Evolutionary conservation across 2,888 invertebrate genomes (phyloP).

Genomic region (Phaedon cochleariae): DNA sequence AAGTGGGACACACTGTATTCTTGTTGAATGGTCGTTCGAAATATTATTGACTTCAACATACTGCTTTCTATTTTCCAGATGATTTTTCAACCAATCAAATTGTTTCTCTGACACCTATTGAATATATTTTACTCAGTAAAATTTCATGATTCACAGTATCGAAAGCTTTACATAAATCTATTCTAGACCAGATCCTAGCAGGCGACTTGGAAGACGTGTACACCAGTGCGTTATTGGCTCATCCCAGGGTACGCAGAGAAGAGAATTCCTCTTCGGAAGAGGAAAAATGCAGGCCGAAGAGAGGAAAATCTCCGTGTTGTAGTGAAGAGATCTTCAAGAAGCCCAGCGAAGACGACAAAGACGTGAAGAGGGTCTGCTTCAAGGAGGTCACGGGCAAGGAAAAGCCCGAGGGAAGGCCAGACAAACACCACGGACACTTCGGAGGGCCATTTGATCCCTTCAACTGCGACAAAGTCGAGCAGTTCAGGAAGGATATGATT

Average conservation of each 20-base stretch:
- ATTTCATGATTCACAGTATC: too few relatives aligned
- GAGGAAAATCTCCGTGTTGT: conserved; percentile 52
- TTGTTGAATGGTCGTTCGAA: too few relatives aligned
- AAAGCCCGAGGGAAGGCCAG: conserved; percentile 34
- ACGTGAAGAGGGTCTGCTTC: conserved; percentile 53
- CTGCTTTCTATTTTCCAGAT: too few relatives aligned
- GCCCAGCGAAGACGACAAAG: conserved; percentile 50
- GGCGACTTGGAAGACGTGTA: conserved; percentile 51
- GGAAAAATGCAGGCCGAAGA: conserved; percentile 51
- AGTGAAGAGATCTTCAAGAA: conserved; percentile 51
- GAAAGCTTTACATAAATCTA: neutral
- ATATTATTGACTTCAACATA: too few relatives aligned
- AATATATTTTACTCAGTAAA: too few relatives aligned
- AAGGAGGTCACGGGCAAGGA: conserved; percentile 53
- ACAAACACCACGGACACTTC: conserved; percentile 26
- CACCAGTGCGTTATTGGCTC: conserved; percentile 17
- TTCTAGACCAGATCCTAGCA: conserved; percentile 53
- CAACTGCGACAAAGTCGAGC: conserved; percentile 56
- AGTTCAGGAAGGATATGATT: conserved; percentile 54
- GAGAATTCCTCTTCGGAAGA: conserved; percentile 44
- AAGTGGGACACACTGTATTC: too few relatives aligned
- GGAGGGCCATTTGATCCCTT: conserved; percentile 52
- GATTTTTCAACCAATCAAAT: too few relatives aligned
- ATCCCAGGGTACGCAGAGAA: conserved; percentile 51
- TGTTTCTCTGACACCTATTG: too few relatives aligned